Evolutionary conservation across 2,888 invertebrate species (phyloP).

Genomic region (Octodonta nipae): DNA sequence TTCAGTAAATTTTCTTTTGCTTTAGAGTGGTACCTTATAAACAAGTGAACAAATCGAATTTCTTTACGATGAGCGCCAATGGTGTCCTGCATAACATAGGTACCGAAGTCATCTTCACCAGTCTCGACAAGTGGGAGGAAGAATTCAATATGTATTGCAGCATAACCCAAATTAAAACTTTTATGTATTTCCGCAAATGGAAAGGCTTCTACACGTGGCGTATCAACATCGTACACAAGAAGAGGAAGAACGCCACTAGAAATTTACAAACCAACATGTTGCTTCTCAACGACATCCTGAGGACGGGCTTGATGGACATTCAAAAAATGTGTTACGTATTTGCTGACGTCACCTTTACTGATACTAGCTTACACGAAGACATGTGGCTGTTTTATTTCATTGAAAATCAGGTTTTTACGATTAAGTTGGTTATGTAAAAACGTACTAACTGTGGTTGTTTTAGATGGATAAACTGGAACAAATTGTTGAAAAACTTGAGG

Average conservation of each 20-base stretch:
- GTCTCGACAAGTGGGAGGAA: conserved; percentile 64
- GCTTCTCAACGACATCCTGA: conserved; percentile 56
- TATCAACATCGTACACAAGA: conserved; percentile 47
- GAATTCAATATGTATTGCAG: conserved; percentile 69
- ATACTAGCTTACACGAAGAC: conserved; percentile 39
- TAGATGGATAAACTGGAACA: conserved; percentile 37
- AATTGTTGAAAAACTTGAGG: conserved; percentile 30
- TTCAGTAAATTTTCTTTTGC: too few relatives aligned
- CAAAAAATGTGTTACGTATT: conserved; percentile 54
- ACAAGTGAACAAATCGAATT: conserved; percentile 53
- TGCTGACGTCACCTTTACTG: conserved; percentile 48
- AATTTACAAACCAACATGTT: conserved; percentile 57
- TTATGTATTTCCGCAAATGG: conserved; percentile 56
- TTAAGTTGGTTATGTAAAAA: not conserved
- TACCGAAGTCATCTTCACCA: conserved; percentile 65
- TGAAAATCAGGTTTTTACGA: conserved; percentile 46
- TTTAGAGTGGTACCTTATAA: conserved; percentile 56
- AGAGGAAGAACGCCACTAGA: conserved; percentile 46
- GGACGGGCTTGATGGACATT: conserved; percentile 57
- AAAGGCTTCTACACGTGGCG: conserved; percentile 38
- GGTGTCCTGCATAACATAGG: conserved; percentile 67
- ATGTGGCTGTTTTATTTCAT: conserved; percentile 53
- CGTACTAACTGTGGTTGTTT: conserved; percentile 9
- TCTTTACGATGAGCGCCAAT: conserved; percentile 66
- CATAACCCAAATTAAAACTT: conserved; percentile 60